Evolutionary conservation across 2,113 vertebrate genomes (phyloP).

Genomic region (Stigmatopora nigra): DNA sequence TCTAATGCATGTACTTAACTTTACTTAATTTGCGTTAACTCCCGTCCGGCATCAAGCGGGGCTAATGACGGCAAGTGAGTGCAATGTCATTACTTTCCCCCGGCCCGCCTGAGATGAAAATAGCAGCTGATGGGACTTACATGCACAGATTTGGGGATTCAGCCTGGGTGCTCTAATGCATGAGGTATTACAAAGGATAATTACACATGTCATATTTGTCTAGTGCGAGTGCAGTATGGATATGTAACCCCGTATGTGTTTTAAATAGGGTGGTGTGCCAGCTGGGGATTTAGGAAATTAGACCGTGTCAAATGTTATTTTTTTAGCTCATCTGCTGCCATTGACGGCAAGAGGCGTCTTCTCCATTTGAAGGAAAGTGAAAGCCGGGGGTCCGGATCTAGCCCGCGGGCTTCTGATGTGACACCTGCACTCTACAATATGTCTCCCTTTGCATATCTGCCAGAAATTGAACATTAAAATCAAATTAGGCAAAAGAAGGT

Average conservation of each 20-base stretch:
- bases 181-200: constrained; percentile 53
- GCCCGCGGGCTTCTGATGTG: too few species aligned
- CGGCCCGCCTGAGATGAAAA: constrained; percentile 54
- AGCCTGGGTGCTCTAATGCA: constrained; percentile 55
- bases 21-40: constrained; percentile 71
- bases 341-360: too few species aligned
- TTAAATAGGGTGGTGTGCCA: constrained; percentile 24
- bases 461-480: constrained; percentile 66
- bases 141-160: constrained; percentile 61
- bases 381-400: too few species aligned
- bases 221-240: constrained; percentile 41
- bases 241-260: constrained; percentile 21
- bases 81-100: constrained; percentile 65
- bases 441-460: constrained; percentile 48
- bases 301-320: too few species aligned
- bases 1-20: constrained; percentile 71
- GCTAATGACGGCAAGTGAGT: constrained; percentile 66
- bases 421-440: constrained; percentile 9
- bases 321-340: too few species aligned
- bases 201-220: constrained; percentile 43
- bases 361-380: too few species aligned
- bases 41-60: constrained; percentile 55
- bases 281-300: too few species aligned
- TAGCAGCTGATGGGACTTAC: constrained; percentile 61
- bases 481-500: constrained; percentile 74